Conservation (phyloP, 1,140 invertebrate species). For the Aphaenogaster floridana region DNA sequence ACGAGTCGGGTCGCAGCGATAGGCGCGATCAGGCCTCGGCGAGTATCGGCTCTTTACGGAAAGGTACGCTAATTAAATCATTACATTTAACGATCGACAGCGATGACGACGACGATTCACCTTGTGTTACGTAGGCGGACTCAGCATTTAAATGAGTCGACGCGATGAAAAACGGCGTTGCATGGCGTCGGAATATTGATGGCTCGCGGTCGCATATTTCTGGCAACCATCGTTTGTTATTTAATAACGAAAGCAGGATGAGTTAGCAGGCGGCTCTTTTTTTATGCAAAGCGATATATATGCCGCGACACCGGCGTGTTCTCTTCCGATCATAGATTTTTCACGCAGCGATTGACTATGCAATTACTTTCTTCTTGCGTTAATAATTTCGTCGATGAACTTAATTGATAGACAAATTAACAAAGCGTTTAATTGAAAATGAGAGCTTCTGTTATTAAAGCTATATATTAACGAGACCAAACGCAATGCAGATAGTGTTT, state of each 20-base stretch:
- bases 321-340: neutral
- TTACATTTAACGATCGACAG: constrained; percentile 42
- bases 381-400: neutral
- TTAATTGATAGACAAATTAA: neutral
- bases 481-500: neutral
- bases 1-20: constrained; percentile 14
- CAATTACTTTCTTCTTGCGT: neutral
- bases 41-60: constrained; percentile 18
- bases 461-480: neutral
- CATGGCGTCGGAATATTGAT: constrained; percentile 29
- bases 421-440: neutral
- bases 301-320: neutral
- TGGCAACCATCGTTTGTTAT: constrained; percentile 1
- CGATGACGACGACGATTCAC: constrained; percentile 13
- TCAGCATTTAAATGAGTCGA: constrained; percentile 38
- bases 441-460: neutral
- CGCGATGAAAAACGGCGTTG: neutral
- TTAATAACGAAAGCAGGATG: constrained; percentile 17
- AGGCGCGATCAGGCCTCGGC: neutral
- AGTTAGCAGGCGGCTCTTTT: neutral
- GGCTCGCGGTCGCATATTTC: constrained; percentile 9
- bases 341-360: neutral
- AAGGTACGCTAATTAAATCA: constrained; percentile 65
- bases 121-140: neutral
- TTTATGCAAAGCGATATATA: neutral